These are phyloP conservation scores for Ameiurus melas DNA, from an alignment of 2,113 vertebrate genomes.

Conservation along the genomic window DNA sequence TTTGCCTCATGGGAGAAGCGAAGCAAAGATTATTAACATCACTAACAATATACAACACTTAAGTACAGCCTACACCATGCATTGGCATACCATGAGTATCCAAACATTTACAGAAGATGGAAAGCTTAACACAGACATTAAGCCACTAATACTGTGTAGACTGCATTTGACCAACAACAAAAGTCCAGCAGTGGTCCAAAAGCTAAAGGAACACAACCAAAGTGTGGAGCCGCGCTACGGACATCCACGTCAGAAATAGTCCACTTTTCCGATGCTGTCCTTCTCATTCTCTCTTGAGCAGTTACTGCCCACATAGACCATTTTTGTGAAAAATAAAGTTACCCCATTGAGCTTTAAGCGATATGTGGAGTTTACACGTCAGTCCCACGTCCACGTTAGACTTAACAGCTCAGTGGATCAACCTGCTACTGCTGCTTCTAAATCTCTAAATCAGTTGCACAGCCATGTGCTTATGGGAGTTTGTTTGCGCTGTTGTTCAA, in stretches of 20 bases:
- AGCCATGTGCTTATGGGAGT: constrained; percentile 4
- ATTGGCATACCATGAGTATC: not conserved
- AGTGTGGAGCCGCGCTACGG: not conserved
- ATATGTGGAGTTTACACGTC: not conserved
- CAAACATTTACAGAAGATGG: not conserved
- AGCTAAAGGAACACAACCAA: not conserved
- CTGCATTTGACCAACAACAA: not conserved
- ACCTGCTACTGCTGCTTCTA: not conserved
- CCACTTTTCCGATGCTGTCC: not conserved
- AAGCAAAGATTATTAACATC: not conserved
- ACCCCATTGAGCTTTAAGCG: not conserved
- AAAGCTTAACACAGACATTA: not conserved
- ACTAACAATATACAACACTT: not conserved
- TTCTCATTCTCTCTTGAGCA: not conserved
- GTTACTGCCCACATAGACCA: not conserved
- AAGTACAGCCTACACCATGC: too few species aligned
- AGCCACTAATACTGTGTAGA: not conserved
- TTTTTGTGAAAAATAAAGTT: not conserved
- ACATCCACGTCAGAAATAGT: not conserved
- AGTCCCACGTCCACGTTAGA: not conserved
- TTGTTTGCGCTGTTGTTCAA: not conserved
- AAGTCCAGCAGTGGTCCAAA: not conserved
- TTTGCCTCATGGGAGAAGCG: not conserved
- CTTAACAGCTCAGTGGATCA: not conserved
- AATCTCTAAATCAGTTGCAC: not conserved